These are phyloP conservation scores for Phymanthus crucifer DNA, from an alignment of 92 coral and sea anemone species.

Conservation along the genomic window DNA sequence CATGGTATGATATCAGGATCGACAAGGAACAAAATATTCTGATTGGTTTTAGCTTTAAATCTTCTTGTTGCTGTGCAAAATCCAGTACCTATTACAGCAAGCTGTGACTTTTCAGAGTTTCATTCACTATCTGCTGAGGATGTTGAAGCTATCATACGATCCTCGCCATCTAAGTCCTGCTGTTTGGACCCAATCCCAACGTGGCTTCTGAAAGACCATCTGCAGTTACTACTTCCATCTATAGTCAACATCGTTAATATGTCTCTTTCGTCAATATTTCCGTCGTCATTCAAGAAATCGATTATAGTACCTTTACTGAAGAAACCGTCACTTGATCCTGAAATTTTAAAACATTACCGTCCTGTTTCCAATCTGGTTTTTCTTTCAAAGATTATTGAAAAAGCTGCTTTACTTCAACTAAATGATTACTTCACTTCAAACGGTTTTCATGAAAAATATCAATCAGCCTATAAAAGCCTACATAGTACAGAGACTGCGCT, in stretches of 20 bases:
- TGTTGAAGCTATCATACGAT: constrained; percentile 14
- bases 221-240: constrained; percentile 1
- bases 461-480: not conserved
- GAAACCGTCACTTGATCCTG: constrained; percentile 1
- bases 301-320: constrained; percentile 14
- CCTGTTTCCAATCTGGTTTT: not conserved
- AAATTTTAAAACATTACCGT: not conserved
- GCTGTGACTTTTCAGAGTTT: constrained; percentile 10
- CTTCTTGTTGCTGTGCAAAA: constrained; percentile 12
- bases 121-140: constrained; percentile 12
- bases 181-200: not conserved
- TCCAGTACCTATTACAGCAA: not conserved
- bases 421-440: not conserved
- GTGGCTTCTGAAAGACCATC: constrained; percentile 6
- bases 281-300: constrained; percentile 11
- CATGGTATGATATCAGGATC: no score
- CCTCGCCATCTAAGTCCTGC: constrained; percentile 10
- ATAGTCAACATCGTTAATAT: not conserved
- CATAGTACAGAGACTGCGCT: no score
- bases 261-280: constrained; percentile 5
- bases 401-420: not conserved
- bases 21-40: no score
- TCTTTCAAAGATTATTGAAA: constrained; percentile 3
- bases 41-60: no score
- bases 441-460: not conserved